Conservation (phyloP, 2,888 invertebrate species). For the Minunthozetes semirufus region DNA sequence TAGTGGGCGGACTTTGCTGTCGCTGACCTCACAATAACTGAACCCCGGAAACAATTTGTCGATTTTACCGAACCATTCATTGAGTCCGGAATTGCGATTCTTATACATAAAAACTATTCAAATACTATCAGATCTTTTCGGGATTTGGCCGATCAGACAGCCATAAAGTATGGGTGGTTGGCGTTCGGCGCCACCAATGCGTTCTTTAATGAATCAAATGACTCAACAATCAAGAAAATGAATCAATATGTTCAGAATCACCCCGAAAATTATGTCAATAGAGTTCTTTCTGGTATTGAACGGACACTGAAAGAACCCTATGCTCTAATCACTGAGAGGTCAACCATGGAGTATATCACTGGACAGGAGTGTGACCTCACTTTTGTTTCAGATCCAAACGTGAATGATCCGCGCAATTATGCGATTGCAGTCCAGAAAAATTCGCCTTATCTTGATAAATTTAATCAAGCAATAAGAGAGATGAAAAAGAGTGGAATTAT, state of each 20-base stretch:
- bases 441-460: neutral
- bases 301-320: too few relatives aligned
- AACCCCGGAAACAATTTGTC: constrained; percentile 26
- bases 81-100: constrained; percentile 11
- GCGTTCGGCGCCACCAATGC: constrained; percentile 1
- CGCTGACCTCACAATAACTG: constrained; percentile 32
- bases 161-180: constrained; percentile 16
- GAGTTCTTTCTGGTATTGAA: too few relatives aligned
- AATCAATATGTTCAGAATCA: neutral
- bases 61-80: constrained; percentile 34
- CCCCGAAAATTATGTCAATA: neutral
- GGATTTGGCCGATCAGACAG: constrained; percentile 25
- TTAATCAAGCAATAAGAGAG: constrained; percentile 29
- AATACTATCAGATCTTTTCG: constrained; percentile 2
- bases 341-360: constrained; percentile 19
- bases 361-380: constrained; percentile 32
- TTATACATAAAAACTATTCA: constrained; percentile 19
- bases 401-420: neutral
- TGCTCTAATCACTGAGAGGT: constrained; percentile 30
- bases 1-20: constrained; percentile 34
- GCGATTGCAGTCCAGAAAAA: constrained; percentile 34
- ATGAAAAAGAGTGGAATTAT: constrained; percentile 25
- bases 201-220: neutral
- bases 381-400: neutral
- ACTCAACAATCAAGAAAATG: constrained; percentile 20